Conservation (phyloP, 2,888 invertebrate species). For the Idaea aversata region DNA sequence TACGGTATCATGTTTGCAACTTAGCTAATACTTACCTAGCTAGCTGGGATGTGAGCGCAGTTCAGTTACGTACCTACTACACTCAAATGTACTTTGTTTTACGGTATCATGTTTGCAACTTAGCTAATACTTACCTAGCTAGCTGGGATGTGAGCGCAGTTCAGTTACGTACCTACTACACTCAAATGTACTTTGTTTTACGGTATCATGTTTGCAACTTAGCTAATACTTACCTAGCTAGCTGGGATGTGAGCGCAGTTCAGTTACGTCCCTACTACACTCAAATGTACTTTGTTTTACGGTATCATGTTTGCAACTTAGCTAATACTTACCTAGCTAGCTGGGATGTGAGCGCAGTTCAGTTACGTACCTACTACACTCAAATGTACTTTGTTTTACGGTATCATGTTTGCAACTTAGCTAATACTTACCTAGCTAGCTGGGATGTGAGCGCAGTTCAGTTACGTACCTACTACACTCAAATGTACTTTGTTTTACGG, state of each 20-base stretch:
- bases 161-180: neutral
- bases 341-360: neutral
- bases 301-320: neutral
- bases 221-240: neutral
- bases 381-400: neutral
- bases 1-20: neutral
- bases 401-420: neutral
- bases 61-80: neutral
- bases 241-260: neutral
- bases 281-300: neutral
- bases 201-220: neutral
- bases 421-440: neutral
- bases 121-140: neutral
- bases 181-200: neutral
- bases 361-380: neutral
- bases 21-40: neutral
- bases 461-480: neutral
- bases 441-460: neutral
- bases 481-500: neutral
- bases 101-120: neutral
- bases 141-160: neutral
- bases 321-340: neutral
- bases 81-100: neutral
- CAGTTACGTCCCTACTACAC: neutral
- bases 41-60: neutral